A percentile compares a stretch with the other conserved stretches of the same genome.
These are phyloP conservation scores for Ctena decussata DNA, from an alignment of 2,888 invertebrate genomes.

Conservation along the genomic window DNA sequence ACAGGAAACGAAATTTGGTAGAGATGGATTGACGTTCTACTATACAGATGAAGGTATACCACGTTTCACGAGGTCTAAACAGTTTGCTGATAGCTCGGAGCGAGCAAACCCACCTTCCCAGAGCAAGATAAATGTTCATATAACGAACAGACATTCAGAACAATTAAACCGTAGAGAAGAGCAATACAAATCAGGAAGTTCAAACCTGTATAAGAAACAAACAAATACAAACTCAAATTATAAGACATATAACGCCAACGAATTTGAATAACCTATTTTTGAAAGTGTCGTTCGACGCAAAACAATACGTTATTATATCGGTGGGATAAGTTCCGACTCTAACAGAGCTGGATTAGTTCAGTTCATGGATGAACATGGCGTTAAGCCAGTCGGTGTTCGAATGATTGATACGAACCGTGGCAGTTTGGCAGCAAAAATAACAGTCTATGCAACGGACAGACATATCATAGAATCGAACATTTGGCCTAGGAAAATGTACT, in stretches of 20 bases:
- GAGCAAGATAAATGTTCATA: not conserved
- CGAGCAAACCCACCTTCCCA: not conserved
- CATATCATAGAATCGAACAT: not conserved
- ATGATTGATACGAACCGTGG: not conserved
- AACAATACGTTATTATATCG: not conserved
- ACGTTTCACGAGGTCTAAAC: not conserved
- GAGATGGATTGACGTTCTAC: not conserved
- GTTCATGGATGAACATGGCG: not conserved
- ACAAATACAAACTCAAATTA: too few relatives aligned
- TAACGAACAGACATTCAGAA: not conserved
- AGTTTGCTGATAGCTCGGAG: not conserved
- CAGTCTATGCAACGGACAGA: not conserved
- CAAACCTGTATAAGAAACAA: too few relatives aligned
- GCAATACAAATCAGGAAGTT: too few relatives aligned
- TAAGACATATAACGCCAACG: too few relatives aligned
- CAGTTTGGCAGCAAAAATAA: not conserved
- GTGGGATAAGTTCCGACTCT: not conserved
- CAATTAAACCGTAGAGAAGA: too few relatives aligned
- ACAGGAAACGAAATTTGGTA: not conserved
- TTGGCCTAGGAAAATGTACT: not conserved
- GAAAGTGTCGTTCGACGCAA: not conserved
- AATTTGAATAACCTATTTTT: not conserved
- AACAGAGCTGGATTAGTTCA: not conserved
- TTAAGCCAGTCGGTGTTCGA: not conserved
- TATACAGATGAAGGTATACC: not conserved